phyloP scores from a whole-genome alignment of 2,797 vertebrate genomes.

The Vespertilio murinus region DNA sequence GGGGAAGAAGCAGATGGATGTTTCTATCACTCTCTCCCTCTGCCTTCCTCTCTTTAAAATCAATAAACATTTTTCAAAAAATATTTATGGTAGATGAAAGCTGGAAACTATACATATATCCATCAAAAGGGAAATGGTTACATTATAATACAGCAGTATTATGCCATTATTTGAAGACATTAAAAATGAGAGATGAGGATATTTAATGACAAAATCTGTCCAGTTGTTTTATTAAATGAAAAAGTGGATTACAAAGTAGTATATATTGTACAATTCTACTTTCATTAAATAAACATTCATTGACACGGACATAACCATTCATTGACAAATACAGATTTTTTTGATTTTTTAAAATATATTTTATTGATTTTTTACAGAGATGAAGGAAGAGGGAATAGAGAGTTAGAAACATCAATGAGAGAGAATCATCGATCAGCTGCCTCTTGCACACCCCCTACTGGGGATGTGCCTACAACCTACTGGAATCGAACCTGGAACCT shows the following conservation, averaged over 20 bases:
- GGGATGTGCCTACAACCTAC: too few species aligned
- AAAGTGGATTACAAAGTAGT: neutral
- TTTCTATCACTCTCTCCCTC: too few species aligned
- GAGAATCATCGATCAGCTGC: too few species aligned
- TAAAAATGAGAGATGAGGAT: conserved; percentile 13
- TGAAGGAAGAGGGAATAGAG: too few species aligned
- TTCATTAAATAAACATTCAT: conserved; percentile 12
- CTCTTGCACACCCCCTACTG: too few species aligned
- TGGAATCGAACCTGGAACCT: too few species aligned
- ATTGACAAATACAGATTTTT: neutral
- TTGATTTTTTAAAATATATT: too few species aligned
- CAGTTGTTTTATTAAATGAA: neutral
- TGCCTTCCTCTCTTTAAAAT: too few species aligned
- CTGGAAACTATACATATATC: neutral
- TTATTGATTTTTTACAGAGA: too few species aligned
- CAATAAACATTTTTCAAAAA: too few species aligned
- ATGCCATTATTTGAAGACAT: neutral
- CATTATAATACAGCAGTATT: neutral
- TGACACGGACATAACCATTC: neutral
- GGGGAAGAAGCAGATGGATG: too few species aligned
- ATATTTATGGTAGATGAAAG: neutral
- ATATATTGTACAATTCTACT: neutral
- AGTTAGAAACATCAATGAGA: too few species aligned
- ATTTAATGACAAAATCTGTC: neutral
- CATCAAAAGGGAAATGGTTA: neutral